Conservation (phyloP, 2,113 vertebrate species). For the Phalacrocorax pelagicus region DNA sequence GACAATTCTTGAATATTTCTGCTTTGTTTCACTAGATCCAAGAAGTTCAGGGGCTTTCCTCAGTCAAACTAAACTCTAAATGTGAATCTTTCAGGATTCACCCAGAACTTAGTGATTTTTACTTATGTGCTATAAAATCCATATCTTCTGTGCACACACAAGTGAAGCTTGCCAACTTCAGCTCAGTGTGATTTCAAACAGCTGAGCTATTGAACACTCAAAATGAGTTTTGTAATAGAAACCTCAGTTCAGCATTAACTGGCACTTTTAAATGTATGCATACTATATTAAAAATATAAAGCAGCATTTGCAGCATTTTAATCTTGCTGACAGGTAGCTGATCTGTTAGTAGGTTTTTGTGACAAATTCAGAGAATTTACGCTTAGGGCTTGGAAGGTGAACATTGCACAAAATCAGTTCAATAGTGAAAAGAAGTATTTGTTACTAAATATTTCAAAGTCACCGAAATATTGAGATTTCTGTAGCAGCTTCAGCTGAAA, state of each 20-base stretch:
- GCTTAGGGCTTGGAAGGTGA: background rate
- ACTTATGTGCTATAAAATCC: background rate
- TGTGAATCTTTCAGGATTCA: background rate
- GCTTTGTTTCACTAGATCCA: background rate
- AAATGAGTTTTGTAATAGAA: conserved; percentile 30
- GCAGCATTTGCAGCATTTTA: background rate
- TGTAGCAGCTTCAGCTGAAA: conserved; percentile 22
- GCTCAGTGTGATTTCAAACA: conserved; percentile 36
- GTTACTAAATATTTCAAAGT: conserved; percentile 33
- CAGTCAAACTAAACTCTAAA: background rate
- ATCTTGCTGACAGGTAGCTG: background rate
- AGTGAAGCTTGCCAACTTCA: conserved; percentile 1
- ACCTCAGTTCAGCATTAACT: background rate
- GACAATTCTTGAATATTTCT: background rate
- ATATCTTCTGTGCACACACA: background rate
- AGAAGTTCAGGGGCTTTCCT: background rate
- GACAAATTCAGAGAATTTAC: background rate
- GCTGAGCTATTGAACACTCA: conserved; percentile 24
- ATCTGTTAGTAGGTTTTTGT: background rate
- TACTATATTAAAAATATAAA: background rate
- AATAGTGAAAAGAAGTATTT: background rate
- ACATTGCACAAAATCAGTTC: background rate
- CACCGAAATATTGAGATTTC: conserved; percentile 39
- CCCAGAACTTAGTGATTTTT: background rate
- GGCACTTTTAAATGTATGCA: background rate